Conservation (phyloP, 2,113 vertebrate genomes). For the Struthidea cinerea region DNA sequence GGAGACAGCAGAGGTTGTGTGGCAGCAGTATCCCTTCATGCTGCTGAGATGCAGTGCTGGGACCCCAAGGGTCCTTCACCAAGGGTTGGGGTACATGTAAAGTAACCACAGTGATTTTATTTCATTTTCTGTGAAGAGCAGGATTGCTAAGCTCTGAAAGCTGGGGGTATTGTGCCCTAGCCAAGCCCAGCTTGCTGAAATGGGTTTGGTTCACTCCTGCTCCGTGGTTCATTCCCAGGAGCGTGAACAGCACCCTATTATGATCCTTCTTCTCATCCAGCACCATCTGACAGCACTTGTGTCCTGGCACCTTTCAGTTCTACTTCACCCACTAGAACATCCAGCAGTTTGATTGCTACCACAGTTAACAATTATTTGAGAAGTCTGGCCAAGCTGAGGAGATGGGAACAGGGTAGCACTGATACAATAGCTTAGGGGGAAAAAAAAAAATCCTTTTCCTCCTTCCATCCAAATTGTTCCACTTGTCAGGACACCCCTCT, state of each 20-base stretch:
- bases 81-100: neutral
- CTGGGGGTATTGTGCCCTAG: neutral
- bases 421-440: neutral
- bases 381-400: neutral
- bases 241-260: accelerated
- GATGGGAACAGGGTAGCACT: neutral
- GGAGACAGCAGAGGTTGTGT: neutral
- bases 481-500: neutral
- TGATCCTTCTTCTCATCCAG: neutral
- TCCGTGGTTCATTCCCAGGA: neutral
- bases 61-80: neutral
- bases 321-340: neutral
- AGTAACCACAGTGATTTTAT: neutral
- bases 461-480: neutral
- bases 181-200: neutral
- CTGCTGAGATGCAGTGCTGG: neutral
- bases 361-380: neutral
- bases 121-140: neutral
- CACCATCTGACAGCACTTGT: neutral
- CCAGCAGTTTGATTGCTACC: neutral
- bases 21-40: neutral
- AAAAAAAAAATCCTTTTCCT: neutral
- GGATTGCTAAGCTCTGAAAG: neutral
- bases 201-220: neutral
- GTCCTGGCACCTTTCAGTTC: neutral